Base-by-base conservation (phyloP, 2,113 vertebrate species). In the Hemibagrus wyckioides region DNA sequence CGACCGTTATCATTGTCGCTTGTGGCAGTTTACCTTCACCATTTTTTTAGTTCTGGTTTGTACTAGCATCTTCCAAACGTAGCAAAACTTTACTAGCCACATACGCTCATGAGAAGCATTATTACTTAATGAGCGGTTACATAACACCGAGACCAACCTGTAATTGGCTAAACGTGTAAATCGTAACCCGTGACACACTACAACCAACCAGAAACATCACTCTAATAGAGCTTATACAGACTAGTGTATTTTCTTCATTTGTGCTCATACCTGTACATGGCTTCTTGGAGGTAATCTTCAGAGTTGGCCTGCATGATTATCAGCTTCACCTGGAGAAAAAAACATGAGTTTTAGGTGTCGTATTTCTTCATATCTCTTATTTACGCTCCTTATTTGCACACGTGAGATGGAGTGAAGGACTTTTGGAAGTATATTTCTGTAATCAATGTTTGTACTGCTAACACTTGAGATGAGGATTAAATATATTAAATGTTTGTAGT, bases 301-400 rank as follows among this genome's bases (percentile, higher is more conserved):
- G 79, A 28, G 21, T 21, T 4, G 21, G 25, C 8, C 59, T 85
- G 86, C 21, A 14, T 90, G 39, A 92, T 75, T 52, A 65, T 44
- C 21, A 93, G 63, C 28, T 82, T 91, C 65, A 79, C 91, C 92
- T 93, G 90, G 17, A 77, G 86, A 88, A 25, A 84, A 8, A 88
- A 85, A 69, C 0, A 6, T 14, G 52, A 56, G 6, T 28, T 73
- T n/a, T 33, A 67, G 63, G 30, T 21, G 67, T 39, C 33, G 33
- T 69, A 39, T 69, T 69, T 69, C 67, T 36, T 69, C 33, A 69
- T 30, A 14, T 4, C 61, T 15, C 8, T 28, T 61, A 28, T 63
- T 63, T 63, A 3, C 59, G 28, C 59, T 57, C 57, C 21, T 25
- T 0, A 8, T 61, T 25, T 28, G 19, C 56, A 9, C 25, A 61